phyloP scores from a whole-genome alignment of 1,140 invertebrate species.

The Druon quercuslanigerum region DNA sequence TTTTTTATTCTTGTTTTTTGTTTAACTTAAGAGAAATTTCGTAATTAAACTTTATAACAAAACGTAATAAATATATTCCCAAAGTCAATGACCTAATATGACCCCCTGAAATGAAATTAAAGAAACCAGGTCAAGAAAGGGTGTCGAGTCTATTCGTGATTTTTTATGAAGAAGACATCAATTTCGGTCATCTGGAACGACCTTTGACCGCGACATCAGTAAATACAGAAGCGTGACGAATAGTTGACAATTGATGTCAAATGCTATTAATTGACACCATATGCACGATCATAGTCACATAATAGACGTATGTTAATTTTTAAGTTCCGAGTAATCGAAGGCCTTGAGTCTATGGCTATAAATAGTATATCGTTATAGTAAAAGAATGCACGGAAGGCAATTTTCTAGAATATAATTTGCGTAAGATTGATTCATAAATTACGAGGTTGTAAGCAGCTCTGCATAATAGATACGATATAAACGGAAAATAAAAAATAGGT shows the following conservation, averaged over 20 bases:
- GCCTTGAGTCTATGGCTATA: not conserved
- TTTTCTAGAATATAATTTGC: not conserved
- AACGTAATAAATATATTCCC: too few relatives aligned
- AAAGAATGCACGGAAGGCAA: not conserved
- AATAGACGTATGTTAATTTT: not conserved
- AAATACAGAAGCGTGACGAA: slow-evolving; percentile 27
- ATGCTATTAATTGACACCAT: slow-evolving; percentile 42
- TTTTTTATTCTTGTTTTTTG: too few relatives aligned
- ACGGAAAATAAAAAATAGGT: not conserved
- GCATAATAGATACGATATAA: not conserved
- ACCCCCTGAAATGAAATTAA: not conserved
- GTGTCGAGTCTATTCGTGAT: not conserved
- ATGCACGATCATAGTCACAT: slow-evolving; percentile 1
- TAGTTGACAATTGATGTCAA: slow-evolving; percentile 48
- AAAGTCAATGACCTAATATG: too few relatives aligned
- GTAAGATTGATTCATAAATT: slow-evolving; percentile 3
- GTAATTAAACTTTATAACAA: too few relatives aligned
- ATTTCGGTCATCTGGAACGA: not conserved
- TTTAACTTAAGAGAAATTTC: too few relatives aligned
- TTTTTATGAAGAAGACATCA: not conserved
- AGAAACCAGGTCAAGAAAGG: not conserved
- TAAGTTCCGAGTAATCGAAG: not conserved
- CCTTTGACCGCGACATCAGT: slow-evolving; percentile 42
- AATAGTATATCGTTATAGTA: not conserved
- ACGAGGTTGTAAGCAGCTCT: not conserved